Conservation (phyloP, 2,888 invertebrate genomes). For the Pogonocherus hispidulus region DNA sequence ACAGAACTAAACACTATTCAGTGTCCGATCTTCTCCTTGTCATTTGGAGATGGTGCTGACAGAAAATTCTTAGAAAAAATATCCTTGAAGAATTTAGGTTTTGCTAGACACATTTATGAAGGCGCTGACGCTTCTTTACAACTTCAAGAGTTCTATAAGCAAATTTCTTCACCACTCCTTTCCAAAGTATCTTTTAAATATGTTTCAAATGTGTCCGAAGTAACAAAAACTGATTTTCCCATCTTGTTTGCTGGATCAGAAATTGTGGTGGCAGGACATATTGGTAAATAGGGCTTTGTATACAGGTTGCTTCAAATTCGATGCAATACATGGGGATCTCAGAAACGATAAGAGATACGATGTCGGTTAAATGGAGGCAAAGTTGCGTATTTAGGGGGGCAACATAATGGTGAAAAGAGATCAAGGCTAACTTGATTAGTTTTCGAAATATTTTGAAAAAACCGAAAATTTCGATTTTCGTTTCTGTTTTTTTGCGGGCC, state of each 20-base stretch:
- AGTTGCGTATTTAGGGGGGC: too few relatives aligned
- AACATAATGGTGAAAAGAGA: too few relatives aligned
- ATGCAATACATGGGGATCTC: too few relatives aligned
- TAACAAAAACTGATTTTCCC: constrained; percentile 73
- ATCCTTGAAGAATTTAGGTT: constrained; percentile 77
- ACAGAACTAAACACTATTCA: constrained; percentile 70
- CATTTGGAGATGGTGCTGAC: constrained; percentile 81
- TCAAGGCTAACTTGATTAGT: too few relatives aligned
- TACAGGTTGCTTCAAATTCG: too few relatives aligned
- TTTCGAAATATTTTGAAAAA: too few relatives aligned
- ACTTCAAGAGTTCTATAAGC: constrained; percentile 76
- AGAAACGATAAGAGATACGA: too few relatives aligned
- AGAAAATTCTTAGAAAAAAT: constrained; percentile 77
- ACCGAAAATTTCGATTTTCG: too few relatives aligned
- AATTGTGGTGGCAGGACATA: constrained; percentile 74
- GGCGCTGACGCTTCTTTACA: constrained; percentile 79
- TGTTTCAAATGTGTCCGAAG: constrained; percentile 71
- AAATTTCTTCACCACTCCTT: constrained; percentile 79
- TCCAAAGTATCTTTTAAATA: constrained; percentile 77
- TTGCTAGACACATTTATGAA: constrained; percentile 80
- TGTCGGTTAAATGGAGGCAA: too few relatives aligned
- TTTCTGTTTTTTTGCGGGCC: too few relatives aligned
- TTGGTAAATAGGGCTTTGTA: too few relatives aligned
- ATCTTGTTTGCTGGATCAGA: constrained; percentile 77
- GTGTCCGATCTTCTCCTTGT: constrained; percentile 75